Base-by-base conservation (phyloP, 2,113 vertebrate genomes). In the Sardina pilchardus region DNA sequence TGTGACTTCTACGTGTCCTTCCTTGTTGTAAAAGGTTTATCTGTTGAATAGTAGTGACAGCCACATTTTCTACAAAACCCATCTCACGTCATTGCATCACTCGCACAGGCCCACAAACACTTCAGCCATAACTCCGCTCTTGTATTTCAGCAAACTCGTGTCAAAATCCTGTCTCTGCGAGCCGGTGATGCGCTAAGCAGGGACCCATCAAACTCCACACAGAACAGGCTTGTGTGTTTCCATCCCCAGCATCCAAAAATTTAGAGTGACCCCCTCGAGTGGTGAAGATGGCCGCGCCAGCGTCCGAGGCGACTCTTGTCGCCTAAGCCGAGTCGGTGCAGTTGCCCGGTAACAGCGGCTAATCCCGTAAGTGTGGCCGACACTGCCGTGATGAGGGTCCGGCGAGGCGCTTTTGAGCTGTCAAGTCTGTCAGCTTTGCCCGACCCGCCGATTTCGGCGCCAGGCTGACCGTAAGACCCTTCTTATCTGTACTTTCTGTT, bases 401-500 rank as follows among this genome's bases (percentile, higher is more conserved):
- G 36, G 47, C 67, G 26, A 34, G 19, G 80, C 19, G n/a, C 24
- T 67, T 67, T 53, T 59, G 21, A 86, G 78, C 19, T 48, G 53
- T 75, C 83, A 50, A 50, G 10, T 48, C 44, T 75, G n/a, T 83
- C 82, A 78, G 56, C 83, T 84, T 82, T 86, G 56, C 53, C 53
- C 39, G 30, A 39, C 78, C 82, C 67, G 82, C 59, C 48, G 44
- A 84, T 59, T 82, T 45, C 82, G 39, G 42, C 86, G 48, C 19
- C 16, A 14, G 36, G 21, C 67, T 85, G 59, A 86, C 45, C 80
- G 86, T 59, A 56, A 19, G 26, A 81, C 9, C 71, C 83, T 85
- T 82, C 83, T 85, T 82, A 82, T 90, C 84, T 85, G 48, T 17
- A 2, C 56, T 45, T 36, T 71, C 34, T 19, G 82, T 85, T 63